Conservation (phyloP, 2,113 vertebrate genomes). For the Onychorhynchus coronatus region DNA sequence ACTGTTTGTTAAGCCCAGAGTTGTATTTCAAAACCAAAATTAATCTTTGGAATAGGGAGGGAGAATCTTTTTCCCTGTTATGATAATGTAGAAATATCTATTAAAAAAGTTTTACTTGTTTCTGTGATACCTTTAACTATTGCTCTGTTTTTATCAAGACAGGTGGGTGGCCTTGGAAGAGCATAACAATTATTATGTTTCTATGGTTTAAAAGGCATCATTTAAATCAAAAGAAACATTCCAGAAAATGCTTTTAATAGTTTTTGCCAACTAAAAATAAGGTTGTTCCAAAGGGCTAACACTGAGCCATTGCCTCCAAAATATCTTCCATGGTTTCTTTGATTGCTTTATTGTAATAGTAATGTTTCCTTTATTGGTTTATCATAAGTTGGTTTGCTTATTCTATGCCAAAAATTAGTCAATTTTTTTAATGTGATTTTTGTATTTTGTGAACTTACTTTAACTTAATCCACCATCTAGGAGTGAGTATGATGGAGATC, state of each 20-base stretch:
- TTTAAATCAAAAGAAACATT: background rate
- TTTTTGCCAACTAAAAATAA: background rate
- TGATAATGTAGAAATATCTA: background rate
- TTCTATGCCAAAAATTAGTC: background rate
- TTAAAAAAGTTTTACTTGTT: background rate
- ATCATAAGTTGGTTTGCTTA: background rate
- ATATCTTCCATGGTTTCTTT: background rate
- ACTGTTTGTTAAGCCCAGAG: background rate
- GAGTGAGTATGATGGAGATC: conserved; percentile 97
- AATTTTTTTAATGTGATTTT: background rate
- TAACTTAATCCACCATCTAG: conserved; percentile 64
- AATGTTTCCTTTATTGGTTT: background rate
- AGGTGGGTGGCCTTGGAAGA: background rate
- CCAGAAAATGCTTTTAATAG: background rate
- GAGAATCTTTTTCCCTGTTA: background rate
- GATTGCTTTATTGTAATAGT: background rate
- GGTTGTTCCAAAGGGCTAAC: background rate
- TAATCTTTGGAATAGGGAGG: background rate
- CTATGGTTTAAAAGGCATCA: background rate
- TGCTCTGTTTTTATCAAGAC: background rate
- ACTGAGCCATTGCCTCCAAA: background rate
- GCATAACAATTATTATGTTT: background rate
- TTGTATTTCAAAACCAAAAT: background rate
- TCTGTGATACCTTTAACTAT: background rate
- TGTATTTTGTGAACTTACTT: background rate